A percentile compares a stretch with the other conserved stretches of the same genome.
phyloP scores from a whole-genome alignment of 2,888 invertebrate genomes.

The Ichneumon xanthorius region DNA sequence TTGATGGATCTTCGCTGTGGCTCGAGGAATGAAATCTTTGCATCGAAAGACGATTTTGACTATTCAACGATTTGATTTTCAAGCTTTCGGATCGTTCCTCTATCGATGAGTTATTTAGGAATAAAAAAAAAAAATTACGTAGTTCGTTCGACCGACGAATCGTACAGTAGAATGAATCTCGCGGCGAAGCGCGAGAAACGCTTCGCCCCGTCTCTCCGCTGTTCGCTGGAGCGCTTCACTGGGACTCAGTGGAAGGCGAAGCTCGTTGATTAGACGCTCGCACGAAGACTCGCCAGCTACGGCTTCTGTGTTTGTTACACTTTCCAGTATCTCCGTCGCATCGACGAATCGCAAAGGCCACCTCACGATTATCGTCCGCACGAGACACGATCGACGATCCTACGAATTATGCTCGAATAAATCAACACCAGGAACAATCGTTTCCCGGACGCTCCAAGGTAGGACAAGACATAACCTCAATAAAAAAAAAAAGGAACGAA shows the following conservation, averaged over 20 bases:
- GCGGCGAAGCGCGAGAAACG: not conserved
- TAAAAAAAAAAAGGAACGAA: not conserved
- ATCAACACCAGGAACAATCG: not conserved
- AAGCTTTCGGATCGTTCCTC: not conserved
- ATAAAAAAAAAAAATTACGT: not conserved
- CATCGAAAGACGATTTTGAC: not conserved
- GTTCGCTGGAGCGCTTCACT: constrained; percentile 23
- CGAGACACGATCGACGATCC: not conserved
- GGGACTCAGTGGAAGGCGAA: constrained; percentile 58
- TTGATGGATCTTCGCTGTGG: not conserved
- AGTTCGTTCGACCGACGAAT: not conserved
- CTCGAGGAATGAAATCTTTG: not conserved
- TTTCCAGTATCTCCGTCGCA: not conserved
- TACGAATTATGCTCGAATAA: not conserved
- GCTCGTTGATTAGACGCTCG: constrained; percentile 62
- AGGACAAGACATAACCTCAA: not conserved
- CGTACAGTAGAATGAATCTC: not conserved
- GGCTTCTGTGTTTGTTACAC: constrained; percentile 45
- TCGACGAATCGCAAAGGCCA: constrained; percentile 1
- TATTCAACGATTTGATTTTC: not conserved
- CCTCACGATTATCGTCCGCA: not conserved
- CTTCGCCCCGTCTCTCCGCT: constrained; percentile 37
- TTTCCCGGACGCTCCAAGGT: not conserved
- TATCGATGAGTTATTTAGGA: not conserved
- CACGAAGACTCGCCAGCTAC: constrained; percentile 4